Base-by-base conservation (phyloP, 1,140 invertebrate genomes). In the Drosophila sturtevanti region DNA sequence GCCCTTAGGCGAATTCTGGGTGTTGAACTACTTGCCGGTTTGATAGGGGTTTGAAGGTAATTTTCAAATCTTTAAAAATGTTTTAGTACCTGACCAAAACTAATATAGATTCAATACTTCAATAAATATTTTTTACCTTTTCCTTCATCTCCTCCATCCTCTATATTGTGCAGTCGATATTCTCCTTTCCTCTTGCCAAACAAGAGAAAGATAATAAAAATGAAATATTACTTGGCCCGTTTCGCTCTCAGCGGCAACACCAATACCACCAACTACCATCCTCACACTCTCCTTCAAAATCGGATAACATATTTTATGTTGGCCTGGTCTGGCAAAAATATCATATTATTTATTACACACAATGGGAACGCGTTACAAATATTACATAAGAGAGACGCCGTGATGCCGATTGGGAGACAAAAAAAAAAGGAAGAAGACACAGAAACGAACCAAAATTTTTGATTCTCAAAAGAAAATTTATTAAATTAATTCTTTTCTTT, bases 301-400 rank as follows among this genome's bases (percentile, higher is more conserved):
- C 63, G 63, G 63, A 76, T 72, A 67, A 63, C 68, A 72, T 72
- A 72, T 72, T 72, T 76, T 67, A 75, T 63, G 68, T 67, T 58
- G 38, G 35, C 41, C 14, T 22, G 68, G 56, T 55, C 24, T 73
- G 24, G 62, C 27, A 44, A 69, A 73, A 64, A 69, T 66, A 66
- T 48, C 62, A 65, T 62, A 62, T 76, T 66, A 76, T 76, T 76
- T 76, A 76, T 76, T 31, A 34, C 59, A 55, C 55, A 63, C 68
- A 60, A 56, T 27, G 72, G 59, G 63, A 54, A 60, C 18, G 34
- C 38, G 63, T 72, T 72, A 37, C 52, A 38, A 63, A 72, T 63
- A 68, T 72, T 72, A 63, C 41, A 63, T 56, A 51, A 68, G 59
- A 62, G 64, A 35, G 35, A 37, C n/a, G 21, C 38, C 37, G 5